These are phyloP conservation scores for Felis catus DNA, from an alignment of 2,113 vertebrate genomes.

Conservation along the genomic window F.catus_Fca126_mat1.0 CM031416.1:31935501-31936000, in stretches of 20 bases:
- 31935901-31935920: background rate
- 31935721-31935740: background rate
- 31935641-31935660: background rate
- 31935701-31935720: background rate
- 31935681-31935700: background rate
- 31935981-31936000: background rate
- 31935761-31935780: background rate
- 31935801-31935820: background rate
- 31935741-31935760: background rate
- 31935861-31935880: background rate
- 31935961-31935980: background rate
- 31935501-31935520: background rate
- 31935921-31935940: background rate
- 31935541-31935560: background rate
- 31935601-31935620: background rate
- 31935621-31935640: background rate
- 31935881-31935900: background rate
- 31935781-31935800: background rate
- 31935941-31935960: background rate
- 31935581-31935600: background rate
- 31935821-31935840: background rate
- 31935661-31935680: background rate
- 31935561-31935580: background rate
- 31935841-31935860: background rate
- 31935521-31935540: background rate